Conservation (phyloP, 92 coral and sea anemone genomes). For the Siderastrea siderea region DNA sequence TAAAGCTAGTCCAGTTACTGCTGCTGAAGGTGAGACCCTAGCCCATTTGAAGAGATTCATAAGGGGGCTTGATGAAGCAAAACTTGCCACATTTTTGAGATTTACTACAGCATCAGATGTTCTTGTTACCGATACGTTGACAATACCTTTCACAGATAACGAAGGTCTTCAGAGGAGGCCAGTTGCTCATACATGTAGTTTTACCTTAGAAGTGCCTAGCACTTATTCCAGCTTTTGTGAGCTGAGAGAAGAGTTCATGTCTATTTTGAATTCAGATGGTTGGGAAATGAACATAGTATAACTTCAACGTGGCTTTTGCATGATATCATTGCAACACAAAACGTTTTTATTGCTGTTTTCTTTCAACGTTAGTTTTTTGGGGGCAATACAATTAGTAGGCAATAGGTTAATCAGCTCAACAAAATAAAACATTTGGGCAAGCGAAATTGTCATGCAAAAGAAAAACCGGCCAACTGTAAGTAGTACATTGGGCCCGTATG, state of each 20-base stretch:
- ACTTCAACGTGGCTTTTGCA: no score
- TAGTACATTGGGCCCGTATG: no score
- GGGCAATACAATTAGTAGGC: no score
- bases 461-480: no score
- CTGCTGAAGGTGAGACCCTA: conserved; percentile 50
- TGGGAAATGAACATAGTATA: conserved; percentile 43
- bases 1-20: no score
- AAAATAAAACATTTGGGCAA: no score
- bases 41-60: conserved; percentile 48
- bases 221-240: conserved; percentile 32
- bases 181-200: conserved; percentile 56
- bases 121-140: conserved; percentile 37
- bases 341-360: no score
- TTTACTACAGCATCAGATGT: conserved; percentile 56
- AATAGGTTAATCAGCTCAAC: no score
- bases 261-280: conserved; percentile 8
- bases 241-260: conserved; percentile 28
- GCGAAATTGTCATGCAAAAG: no score
- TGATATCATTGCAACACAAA: no score
- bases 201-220: conserved; percentile 32
- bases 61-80: conserved; percentile 56
- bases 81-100: conserved; percentile 46
- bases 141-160: conserved; percentile 30
- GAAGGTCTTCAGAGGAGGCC: conserved; percentile 57
- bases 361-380: no score